phyloP scores from a whole-genome alignment of 92 coral and sea anemone genomes.

The Porites rus region DNA sequence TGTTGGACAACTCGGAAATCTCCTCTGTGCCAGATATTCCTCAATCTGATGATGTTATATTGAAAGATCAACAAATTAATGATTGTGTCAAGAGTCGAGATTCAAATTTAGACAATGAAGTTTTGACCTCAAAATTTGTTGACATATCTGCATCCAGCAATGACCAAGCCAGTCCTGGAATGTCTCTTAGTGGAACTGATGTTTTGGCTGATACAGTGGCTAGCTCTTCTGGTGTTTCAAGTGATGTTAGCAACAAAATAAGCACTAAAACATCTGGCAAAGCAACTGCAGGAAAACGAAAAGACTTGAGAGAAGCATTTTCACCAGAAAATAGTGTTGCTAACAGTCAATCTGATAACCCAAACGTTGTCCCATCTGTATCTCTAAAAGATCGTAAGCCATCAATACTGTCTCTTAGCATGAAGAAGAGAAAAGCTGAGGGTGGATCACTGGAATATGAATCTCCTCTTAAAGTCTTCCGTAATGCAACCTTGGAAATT shows the following conservation, averaged over 20 bases:
- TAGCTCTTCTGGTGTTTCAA: not conserved
- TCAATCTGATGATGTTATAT: not conserved
- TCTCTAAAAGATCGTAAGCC: not conserved
- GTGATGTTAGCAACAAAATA: not conserved
- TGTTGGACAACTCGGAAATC: not conserved
- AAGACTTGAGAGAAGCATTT: not conserved
- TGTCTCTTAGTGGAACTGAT: not conserved
- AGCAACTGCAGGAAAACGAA: not conserved
- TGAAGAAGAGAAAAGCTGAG: conserved; percentile 43
- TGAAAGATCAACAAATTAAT: not conserved
- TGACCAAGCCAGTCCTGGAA: not conserved
- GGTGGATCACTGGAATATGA: conserved; percentile 7
- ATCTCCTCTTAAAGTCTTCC: conserved; percentile 37
- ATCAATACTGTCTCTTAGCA: not conserved
- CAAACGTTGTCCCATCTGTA: not conserved
- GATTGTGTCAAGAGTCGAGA: not conserved
- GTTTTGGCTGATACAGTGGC: not conserved
- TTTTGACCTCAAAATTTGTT: not conserved
- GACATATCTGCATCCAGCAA: not conserved
- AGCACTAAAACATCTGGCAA: not conserved
- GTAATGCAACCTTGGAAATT: not conserved
- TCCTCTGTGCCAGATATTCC: not conserved
- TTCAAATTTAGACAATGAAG: not conserved
- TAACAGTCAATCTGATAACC: not conserved
- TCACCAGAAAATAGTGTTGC: not conserved